These are phyloP conservation scores for Oxyruncus cristatus DNA, from an alignment of 2,113 vertebrate genomes.

Conservation along the genomic window DNA sequence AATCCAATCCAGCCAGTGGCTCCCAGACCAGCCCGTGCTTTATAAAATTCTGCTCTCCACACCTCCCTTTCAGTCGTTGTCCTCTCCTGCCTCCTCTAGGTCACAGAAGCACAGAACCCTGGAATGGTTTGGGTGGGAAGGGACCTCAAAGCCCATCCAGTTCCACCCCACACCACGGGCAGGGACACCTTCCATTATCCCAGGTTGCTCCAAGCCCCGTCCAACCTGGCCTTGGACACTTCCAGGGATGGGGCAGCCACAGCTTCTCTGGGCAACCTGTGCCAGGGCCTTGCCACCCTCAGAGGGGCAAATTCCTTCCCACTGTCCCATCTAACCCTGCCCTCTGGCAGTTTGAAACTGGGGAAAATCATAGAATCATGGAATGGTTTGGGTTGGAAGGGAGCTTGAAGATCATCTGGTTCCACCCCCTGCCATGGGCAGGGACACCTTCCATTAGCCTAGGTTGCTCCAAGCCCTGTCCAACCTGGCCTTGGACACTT, in stretches of 20 bases:
- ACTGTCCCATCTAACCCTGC: background rate
- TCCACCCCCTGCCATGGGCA: background rate
- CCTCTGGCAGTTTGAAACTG: no score
- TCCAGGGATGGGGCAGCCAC: background rate
- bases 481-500: background rate
- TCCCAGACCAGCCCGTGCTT: background rate
- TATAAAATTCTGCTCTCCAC: background rate
- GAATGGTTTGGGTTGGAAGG: no score
- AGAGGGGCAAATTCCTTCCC: background rate
- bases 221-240: background rate
- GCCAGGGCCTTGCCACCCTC: background rate
- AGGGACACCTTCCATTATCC: background rate
- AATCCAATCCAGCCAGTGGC: background rate
- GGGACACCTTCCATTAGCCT: background rate
- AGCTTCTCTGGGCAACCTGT: background rate
- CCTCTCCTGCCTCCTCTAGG: background rate
- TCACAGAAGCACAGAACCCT: background rate
- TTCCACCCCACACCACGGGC: background rate
- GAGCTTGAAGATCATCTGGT: no score
- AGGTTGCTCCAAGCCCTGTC: background rate
- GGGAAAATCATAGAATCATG: background rate
- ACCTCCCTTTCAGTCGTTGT: background rate
- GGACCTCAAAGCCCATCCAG: background rate
- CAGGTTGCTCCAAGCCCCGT: background rate
- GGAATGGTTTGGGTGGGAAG: background rate